Base-by-base conservation (phyloP, 2,797 vertebrate genomes). In the Naso thynnoides region DNA sequence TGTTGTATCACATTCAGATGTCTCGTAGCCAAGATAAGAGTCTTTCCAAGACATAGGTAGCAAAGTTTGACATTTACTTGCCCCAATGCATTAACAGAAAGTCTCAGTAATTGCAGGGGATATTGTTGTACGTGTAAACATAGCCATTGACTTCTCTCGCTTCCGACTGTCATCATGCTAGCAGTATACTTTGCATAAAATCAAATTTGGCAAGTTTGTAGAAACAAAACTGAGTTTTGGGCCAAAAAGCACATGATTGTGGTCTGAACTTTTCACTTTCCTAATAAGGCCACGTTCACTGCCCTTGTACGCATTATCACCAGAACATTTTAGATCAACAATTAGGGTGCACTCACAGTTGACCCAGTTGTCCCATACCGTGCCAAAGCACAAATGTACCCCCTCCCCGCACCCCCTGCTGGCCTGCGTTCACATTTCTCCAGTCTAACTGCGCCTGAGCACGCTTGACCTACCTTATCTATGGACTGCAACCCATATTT, bases 101-200 rank as follows among this genome's bases (percentile, higher is more conserved):
- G 8, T 54, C 18, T 56, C 16, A 7, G 33, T 61, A 59, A 70
- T 72, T 53, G 44, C 48, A 61, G 24, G 49, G 31, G 70, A 68
- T 75, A 65, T 57, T 60, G 45, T 48, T 82, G 59, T 57, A 75
- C 39, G 38, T 87, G 70, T 84, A 77, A 81, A 86, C 73, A 81
- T 41, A 77, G 66, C 33, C 16, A 61, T 13, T 55, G 71, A 81
- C 47, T 41, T 81, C 42, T 41, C 31, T 76, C 47, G 47, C 26
- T 56, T 52, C 58, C 49, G 48, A 31, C 16, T n/a, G 16, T 58
- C 14, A 33, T 49, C 61, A 52, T 45, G 15, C 57, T n/a, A 54
- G 56, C 82, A 83, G 82, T 78, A 73, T 58, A 67, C 77, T 76
- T 86, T 67, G 76, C 24, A 71, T 23, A 61, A 83, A 84, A 87